phyloP scores from a whole-genome alignment of 2,797 vertebrate species.

The Phaenicophaeus curvirostris region DNA sequence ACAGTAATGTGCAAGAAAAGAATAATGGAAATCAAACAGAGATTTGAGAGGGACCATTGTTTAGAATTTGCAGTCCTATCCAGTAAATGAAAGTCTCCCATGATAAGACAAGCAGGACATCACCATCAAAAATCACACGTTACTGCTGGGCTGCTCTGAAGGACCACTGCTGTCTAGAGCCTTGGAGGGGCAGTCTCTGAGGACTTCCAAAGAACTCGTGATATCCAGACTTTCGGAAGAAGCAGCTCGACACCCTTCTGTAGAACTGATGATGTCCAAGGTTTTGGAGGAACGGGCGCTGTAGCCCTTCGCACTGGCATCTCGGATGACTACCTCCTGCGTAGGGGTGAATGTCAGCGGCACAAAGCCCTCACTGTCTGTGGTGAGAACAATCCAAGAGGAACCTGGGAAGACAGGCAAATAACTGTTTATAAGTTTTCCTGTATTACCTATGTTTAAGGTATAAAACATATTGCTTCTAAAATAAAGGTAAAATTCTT shows the following conservation, averaged over 20 bases:
- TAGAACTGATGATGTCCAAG: constrained; percentile 43
- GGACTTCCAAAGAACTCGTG: constrained; percentile 30
- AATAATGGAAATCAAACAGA: not conserved
- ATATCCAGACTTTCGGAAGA: constrained; percentile 48
- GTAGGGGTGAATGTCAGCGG: constrained; percentile 85
- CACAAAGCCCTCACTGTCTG: constrained; percentile 89
- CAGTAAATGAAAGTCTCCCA: not conserved
- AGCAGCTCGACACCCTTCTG: not conserved
- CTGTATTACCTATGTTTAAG: not conserved
- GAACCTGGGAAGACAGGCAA: constrained; percentile 78
- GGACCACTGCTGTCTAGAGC: not conserved
- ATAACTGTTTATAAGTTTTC: not conserved
- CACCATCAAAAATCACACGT: not conserved
- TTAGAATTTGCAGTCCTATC: not conserved
- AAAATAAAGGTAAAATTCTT: not conserved
- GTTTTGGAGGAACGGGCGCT: constrained; percentile 27
- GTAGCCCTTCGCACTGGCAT: constrained; percentile 65
- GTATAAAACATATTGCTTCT: not conserved
- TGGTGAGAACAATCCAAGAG: constrained; percentile 89
- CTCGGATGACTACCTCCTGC: constrained; percentile 87
- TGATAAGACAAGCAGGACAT: not conserved
- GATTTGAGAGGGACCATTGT: not conserved
- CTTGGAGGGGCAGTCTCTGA: constrained; percentile 19
- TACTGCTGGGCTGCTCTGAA: not conserved
- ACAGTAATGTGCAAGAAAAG: not conserved